phyloP scores from a whole-genome alignment of 2,888 invertebrate species.

The Agapostemon virescens region DNA sequence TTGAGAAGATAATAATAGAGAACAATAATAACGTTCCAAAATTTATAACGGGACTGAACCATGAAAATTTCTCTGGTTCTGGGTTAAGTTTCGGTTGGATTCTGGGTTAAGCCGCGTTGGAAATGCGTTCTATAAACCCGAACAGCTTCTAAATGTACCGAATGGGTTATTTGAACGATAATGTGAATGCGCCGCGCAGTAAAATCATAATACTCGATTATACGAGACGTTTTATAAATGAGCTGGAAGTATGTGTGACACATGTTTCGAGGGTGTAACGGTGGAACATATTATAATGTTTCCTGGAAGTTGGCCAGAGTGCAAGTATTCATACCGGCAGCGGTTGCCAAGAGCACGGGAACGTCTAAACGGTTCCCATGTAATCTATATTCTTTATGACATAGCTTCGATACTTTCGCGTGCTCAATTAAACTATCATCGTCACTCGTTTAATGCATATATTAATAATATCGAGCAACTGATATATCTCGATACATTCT shows the following conservation, averaged over 20 bases:
- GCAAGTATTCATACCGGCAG: conserved; percentile 49
- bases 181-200: conserved; percentile 19
- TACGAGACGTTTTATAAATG: conserved; percentile 49
- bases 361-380: conserved; percentile 51
- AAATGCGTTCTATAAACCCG: conserved; percentile 1
- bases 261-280: conserved; percentile 56
- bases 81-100: background rate
- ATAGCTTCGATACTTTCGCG: conserved; percentile 15
- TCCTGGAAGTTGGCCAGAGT: conserved; percentile 57
- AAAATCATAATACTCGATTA: conserved; percentile 40
- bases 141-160: conserved; percentile 6
- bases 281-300: conserved; percentile 58
- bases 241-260: conserved; percentile 47
- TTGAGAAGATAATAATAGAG: too few species aligned
- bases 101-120: background rate
- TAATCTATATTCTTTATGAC: conserved; percentile 37
- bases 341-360: conserved; percentile 51
- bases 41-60: background rate
- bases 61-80: background rate
- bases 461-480: background rate
- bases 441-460: conserved; percentile 29
- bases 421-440: conserved; percentile 53
- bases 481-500: background rate
- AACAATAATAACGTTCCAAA: background rate
- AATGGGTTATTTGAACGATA: conserved; percentile 33